These are phyloP conservation scores for Lepilemur ruficaudatus DNA, from an alignment of 2,797 vertebrate genomes.

Conservation along the genomic window DNA sequence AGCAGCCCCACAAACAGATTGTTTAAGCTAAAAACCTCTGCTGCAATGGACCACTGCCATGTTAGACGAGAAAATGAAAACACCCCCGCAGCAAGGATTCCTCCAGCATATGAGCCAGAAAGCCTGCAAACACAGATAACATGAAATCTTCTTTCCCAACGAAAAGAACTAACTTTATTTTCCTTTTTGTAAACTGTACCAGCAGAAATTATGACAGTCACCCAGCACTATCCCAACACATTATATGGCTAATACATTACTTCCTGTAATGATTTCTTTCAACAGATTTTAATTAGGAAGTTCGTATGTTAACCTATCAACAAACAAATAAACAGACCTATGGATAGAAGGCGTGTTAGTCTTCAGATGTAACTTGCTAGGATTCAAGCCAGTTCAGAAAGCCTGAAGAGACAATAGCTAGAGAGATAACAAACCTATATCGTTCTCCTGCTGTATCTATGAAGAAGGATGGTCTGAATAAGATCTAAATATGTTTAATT, in stretches of 20 bases:
- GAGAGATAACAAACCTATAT: not conserved
- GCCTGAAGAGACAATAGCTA: not conserved
- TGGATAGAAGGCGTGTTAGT: not conserved
- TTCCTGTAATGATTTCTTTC: conserved; percentile 76
- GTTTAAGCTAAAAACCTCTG: conserved; percentile 98
- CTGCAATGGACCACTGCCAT: conserved; percentile 97
- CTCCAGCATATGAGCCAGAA: conserved; percentile 92
- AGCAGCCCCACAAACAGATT: conserved; percentile 96
- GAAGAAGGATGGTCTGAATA: not conserved
- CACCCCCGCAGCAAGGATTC: conserved; percentile 93
- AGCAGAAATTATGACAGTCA: conserved; percentile 76
- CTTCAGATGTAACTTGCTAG: conserved; percentile 19
- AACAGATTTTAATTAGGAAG: conserved; percentile 73
- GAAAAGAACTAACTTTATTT: conserved; percentile 82
- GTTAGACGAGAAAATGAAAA: conserved; percentile 95
- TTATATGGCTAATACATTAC: conserved; percentile 76
- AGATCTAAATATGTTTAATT: not conserved
- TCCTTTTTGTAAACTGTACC: conserved; percentile 78
- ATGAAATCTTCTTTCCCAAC: conserved; percentile 87
- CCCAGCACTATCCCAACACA: conserved; percentile 78
- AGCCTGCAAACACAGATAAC: conserved; percentile 92
- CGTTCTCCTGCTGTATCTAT: not conserved
- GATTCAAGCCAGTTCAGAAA: conserved; percentile 49
- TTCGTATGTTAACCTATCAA: conserved; percentile 7
- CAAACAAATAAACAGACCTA: conserved; percentile 49